Evolutionary conservation across 2,113 vertebrate species (phyloP).

Genomic region (western clawed frog (Xenopus tropicalis)): UCB_Xtro_10.0 CM004444.2:139741001-139741500

Average conservation of each 20-base stretch:
- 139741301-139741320: slow-evolving; percentile 7
- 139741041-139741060: slow-evolving; percentile 42
- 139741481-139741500: neutral
- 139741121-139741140: slow-evolving; percentile 45
- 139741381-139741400: neutral
- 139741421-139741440: neutral
- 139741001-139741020: slow-evolving; percentile 41
- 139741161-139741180: slow-evolving; percentile 39
- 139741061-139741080: slow-evolving; percentile 44
- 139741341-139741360: neutral
- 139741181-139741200: slow-evolving; percentile 34
- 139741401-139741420: neutral
- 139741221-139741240: slow-evolving; percentile 37
- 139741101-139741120: slow-evolving; percentile 45
- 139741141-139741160: slow-evolving; percentile 43
- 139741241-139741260: slow-evolving; percentile 20
- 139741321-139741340: neutral
- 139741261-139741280: slow-evolving; percentile 8
- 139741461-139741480: neutral
- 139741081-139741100: slow-evolving; percentile 42
- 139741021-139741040: slow-evolving; percentile 45
- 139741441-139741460: neutral
- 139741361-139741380: neutral
- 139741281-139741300: slow-evolving; percentile 5
- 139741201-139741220: slow-evolving; percentile 34